Percentiles rank a stretch among this genome's conserved stretches.
phyloP scores from a whole-genome alignment of 2,888 invertebrate species.

The Allacma fusca region DNA sequence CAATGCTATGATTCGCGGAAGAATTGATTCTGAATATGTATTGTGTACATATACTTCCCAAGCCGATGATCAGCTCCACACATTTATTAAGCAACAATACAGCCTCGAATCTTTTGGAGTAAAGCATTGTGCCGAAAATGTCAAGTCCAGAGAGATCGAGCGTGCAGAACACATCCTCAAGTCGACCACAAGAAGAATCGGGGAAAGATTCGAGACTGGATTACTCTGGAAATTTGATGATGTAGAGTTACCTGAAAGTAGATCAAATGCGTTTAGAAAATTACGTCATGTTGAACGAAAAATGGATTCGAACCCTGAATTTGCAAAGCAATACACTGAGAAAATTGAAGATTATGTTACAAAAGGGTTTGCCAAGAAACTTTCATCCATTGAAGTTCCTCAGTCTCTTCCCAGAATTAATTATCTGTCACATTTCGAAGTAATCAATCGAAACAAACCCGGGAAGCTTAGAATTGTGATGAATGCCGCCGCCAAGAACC shows the following conservation, averaged over 20 bases:
- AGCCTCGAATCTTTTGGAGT: conserved; percentile 19
- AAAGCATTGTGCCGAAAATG: not conserved
- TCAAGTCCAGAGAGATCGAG: not conserved
- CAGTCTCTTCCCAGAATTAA: not conserved
- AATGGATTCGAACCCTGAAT: conserved; percentile 26
- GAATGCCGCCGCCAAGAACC: conserved; percentile 35
- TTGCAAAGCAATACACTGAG: conserved; percentile 7
- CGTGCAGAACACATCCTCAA: not conserved
- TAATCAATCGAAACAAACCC: conserved; percentile 46
- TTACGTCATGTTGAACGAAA: conserved; percentile 26
- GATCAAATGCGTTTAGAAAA: not conserved
- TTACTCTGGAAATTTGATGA: conserved; percentile 25
- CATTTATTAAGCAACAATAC: not conserved
- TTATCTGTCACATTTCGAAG: conserved; percentile 33
- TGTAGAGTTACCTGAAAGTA: conserved; percentile 30
- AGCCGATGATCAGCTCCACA: not conserved
- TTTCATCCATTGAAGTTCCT: not conserved
- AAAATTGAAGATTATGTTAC: conserved; percentile 31
- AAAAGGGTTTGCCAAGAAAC: conserved; percentile 26
- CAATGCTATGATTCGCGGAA: not conserved
- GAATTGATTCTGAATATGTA: not conserved
- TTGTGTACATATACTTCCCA: not conserved
- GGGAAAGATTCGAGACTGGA: conserved; percentile 39
- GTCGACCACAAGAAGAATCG: conserved; percentile 21
- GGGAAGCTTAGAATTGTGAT: conserved; percentile 49